A percentile compares a stretch with the other conserved stretches of the same genome.
phyloP scores from a whole-genome alignment of 2,797 vertebrate genomes.

The Diceros bicornis region DNA sequence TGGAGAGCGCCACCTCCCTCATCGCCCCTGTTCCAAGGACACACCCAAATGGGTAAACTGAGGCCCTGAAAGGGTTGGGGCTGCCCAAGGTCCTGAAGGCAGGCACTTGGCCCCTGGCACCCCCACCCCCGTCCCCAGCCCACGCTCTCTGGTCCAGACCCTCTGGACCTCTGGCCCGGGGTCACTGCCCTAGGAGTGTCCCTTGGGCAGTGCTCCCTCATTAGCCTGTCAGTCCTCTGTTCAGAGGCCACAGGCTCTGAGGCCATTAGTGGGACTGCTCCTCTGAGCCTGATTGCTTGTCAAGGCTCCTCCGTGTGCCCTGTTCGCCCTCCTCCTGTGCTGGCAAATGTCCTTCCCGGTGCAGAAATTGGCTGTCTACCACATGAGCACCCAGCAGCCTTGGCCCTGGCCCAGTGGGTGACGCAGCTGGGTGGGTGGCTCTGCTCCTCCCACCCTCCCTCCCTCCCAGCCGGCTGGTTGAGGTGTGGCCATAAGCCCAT shows the following conservation, averaged over 20 bases:
- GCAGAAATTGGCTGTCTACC: neutral
- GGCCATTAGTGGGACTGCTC: conserved; percentile 78
- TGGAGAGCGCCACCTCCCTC: neutral
- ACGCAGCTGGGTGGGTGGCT: neutral
- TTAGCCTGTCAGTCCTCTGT: neutral
- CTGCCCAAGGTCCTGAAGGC: neutral
- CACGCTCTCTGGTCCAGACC: neutral
- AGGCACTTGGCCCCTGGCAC: neutral
- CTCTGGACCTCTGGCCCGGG: neutral
- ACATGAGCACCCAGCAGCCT: accelerated
- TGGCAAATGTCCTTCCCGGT: neutral
- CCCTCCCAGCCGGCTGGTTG: no score
- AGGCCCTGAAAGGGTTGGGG: neutral
- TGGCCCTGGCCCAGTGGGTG: neutral
- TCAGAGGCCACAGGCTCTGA: conserved; percentile 57
- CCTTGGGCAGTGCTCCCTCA: neutral
- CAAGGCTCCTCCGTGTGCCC: conserved; percentile 43
- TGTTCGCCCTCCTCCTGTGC: no score
- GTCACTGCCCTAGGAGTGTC: neutral
- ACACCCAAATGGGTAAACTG: neutral
- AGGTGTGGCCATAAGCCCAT: no score
- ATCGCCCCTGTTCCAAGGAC: neutral
- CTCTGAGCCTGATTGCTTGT: conserved; percentile 83
- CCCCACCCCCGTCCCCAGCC: neutral
- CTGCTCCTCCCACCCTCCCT: neutral